A percentile compares a stretch with the other conserved stretches of the same genome.
Evolutionary conservation across 2,797 vertebrate genomes (phyloP).

Genomic region (Pangasius krempfi): DNA sequence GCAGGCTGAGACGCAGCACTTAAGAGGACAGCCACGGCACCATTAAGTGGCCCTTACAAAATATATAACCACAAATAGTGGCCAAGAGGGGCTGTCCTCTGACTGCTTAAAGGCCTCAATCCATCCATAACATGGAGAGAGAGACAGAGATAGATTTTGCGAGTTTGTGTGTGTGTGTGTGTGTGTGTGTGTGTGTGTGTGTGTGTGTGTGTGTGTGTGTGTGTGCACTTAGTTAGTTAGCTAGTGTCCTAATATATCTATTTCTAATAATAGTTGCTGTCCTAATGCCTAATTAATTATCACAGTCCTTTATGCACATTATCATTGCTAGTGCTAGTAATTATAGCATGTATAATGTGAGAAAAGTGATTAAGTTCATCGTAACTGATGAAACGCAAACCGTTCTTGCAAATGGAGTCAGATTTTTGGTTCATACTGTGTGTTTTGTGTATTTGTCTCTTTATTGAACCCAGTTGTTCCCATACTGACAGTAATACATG

Average conservation of each 20-base stretch:
- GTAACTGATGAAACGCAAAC: not conserved
- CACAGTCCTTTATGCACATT: no score
- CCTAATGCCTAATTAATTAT: not conserved
- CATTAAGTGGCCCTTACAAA: constrained; percentile 86
- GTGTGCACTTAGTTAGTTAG: not conserved
- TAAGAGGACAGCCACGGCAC: constrained; percentile 84
- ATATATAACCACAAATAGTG: constrained; percentile 81
- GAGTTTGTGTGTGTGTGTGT: constrained; percentile 2
- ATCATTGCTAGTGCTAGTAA: not conserved
- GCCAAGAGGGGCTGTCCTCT: constrained; percentile 68
- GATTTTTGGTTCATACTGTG: not conserved
- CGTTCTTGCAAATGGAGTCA: not conserved
- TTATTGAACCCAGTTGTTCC: not conserved
- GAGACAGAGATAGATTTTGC: not conserved
- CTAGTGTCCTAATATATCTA: not conserved
- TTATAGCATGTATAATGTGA: not conserved
- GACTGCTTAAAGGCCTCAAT: constrained; percentile 58
- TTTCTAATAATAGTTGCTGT: not conserved
- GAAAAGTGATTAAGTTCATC: not conserved
- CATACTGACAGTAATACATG: not conserved
- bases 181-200: not conserved
- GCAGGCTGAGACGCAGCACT: constrained; percentile 83
- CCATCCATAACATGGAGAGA: constrained; percentile 67
- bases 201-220: no score
- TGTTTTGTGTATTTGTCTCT: not conserved